Conservation (phyloP, 2,888 invertebrate species). For the Abrostola tripartita region DNA sequence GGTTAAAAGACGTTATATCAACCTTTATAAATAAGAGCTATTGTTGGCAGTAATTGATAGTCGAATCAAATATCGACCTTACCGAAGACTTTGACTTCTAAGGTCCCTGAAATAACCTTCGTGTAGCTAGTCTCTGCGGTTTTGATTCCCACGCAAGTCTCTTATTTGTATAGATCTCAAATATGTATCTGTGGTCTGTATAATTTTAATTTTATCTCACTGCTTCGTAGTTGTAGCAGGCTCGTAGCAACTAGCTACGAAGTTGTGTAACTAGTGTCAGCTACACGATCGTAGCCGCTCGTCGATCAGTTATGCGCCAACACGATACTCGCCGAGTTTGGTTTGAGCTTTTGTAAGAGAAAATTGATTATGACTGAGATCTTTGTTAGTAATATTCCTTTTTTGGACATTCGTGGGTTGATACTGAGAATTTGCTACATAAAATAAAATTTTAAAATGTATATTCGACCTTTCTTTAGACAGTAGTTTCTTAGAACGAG, state of each 20-base stretch:
- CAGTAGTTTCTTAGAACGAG: too few relatives aligned
- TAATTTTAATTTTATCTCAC: neutral
- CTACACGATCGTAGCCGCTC: slow-evolving; percentile 3
- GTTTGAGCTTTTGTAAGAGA: neutral
- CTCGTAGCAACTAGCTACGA: slow-evolving; percentile 3
- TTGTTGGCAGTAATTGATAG: too few relatives aligned
- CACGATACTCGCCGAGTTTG: neutral
- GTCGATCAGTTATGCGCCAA: slow-evolving; percentile 5
- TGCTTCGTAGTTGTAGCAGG: slow-evolving; percentile 1
- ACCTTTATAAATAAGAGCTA: too few relatives aligned
- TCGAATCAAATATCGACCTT: too few relatives aligned
- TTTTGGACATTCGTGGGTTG: too few relatives aligned
- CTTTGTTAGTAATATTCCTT: neutral
- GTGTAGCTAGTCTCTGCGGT: too few relatives aligned
- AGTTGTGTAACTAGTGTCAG: slow-evolving; percentile 1
- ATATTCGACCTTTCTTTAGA: too few relatives aligned
- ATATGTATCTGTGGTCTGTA: neutral
- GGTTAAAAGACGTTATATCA: too few relatives aligned
- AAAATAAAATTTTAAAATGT: too few relatives aligned
- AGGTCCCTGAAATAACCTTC: too few relatives aligned
- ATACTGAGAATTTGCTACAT: too few relatives aligned
- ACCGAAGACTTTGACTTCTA: too few relatives aligned
- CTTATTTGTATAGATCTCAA: neutral
- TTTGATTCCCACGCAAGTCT: neutral
- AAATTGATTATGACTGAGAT: neutral